Evolutionary conservation across 2,113 vertebrate species (phyloP).

Genomic region (Girardinichthys multiradiatus): DNA sequence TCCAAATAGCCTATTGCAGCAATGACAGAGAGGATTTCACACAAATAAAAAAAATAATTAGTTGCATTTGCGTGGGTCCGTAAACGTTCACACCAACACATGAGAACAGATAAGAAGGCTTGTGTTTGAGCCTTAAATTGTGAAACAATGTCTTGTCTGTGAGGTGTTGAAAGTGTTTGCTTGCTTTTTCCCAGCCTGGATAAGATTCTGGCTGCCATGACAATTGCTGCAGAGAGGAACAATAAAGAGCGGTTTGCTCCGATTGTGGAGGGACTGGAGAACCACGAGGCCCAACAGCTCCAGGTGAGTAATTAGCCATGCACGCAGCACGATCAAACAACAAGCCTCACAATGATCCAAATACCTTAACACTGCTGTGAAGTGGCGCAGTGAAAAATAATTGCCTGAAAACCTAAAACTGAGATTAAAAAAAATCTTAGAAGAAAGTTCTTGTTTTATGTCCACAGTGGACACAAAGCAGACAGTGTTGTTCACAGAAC

Average conservation of each 20-base stretch:
- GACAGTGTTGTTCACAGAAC: slow-evolving; percentile 19
- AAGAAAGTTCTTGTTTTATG: background rate
- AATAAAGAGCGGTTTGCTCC: slow-evolving; percentile 91
- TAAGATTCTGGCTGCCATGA: slow-evolving; percentile 95
- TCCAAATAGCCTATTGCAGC: slow-evolving; percentile 43
- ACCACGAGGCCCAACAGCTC: slow-evolving; percentile 93
- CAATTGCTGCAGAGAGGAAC: slow-evolving; percentile 91
- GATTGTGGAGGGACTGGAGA: slow-evolving; percentile 96
- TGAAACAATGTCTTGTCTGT: slow-evolving; percentile 60
- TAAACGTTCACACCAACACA: slow-evolving; percentile 45
- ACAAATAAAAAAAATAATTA: slow-evolving; percentile 32
- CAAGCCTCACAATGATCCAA: background rate
- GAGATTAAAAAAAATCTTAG: background rate
- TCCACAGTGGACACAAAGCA: slow-evolving; percentile 14
- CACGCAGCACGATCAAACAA: background rate
- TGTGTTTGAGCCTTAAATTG: slow-evolving; percentile 55
- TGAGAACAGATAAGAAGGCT: slow-evolving; percentile 35
- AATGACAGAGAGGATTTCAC: slow-evolving; percentile 41
- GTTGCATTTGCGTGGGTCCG: slow-evolving; percentile 28
- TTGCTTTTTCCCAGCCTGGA: slow-evolving; percentile 82
- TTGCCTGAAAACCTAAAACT: background rate
- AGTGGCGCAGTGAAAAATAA: background rate
- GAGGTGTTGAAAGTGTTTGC: slow-evolving; percentile 63
- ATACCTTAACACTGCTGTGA: background rate
- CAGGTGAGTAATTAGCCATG: slow-evolving; percentile 77